Percentiles rank a stretch among this genome's conserved stretches.
phyloP scores from a whole-genome alignment of 2,113 vertebrate genomes.

The Phrynosoma platyrhinos region DNA sequence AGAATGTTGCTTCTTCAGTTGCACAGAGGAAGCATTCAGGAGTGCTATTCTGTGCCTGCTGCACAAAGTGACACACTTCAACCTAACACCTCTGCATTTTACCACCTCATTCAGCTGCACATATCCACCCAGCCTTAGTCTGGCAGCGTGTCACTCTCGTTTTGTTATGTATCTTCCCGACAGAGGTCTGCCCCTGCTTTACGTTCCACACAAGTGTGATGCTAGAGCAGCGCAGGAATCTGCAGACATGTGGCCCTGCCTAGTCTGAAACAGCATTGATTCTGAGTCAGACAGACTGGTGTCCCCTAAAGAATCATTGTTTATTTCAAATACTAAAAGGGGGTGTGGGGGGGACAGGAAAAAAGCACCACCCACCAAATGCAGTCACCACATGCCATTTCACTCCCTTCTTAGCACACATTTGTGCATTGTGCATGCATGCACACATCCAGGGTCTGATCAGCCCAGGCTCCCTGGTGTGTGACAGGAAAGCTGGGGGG shows the following conservation, averaged over 20 bases:
- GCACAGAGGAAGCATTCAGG: not conserved
- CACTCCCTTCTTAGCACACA: conserved; percentile 47
- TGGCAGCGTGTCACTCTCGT: no score
- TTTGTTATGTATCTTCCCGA: not conserved
- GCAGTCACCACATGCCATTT: conserved; percentile 46
- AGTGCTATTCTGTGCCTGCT: no score
- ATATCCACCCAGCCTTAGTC: not conserved
- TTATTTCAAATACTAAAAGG: not conserved
- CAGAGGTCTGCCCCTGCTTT: not conserved
- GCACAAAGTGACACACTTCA: not conserved
- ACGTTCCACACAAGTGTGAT: not conserved
- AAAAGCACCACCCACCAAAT: conserved; percentile 31
- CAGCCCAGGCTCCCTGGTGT: not conserved
- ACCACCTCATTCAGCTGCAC: not conserved
- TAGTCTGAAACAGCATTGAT: not conserved
- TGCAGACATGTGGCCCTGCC: not conserved
- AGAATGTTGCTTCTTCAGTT: not conserved
- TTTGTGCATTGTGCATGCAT: not conserved
- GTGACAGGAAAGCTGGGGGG: not conserved
- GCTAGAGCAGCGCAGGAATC: not conserved
- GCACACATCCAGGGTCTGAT: not conserved
- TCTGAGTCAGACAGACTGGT: not conserved
- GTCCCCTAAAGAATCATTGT: not conserved
- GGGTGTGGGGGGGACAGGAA: accelerated
- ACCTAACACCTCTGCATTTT: not conserved